Evolutionary conservation across 2,113 vertebrate genomes (phyloP).

Genomic region (Ellobius talpinus): DNA sequence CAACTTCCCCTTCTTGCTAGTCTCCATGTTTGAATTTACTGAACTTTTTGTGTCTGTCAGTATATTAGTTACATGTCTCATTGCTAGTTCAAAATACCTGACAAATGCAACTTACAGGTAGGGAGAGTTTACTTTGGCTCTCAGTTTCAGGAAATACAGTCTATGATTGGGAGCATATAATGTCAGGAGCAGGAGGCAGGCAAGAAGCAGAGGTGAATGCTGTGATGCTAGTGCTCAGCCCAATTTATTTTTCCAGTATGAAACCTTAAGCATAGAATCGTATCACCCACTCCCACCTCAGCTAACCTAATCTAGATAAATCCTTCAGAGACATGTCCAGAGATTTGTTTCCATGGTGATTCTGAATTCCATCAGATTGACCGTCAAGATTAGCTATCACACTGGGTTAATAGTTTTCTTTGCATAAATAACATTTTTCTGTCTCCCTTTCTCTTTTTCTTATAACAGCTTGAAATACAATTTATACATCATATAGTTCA

Average conservation of each 20-base stretch:
- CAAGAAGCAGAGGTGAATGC: neutral
- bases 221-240: neutral
- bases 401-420: slow-evolving; percentile 21
- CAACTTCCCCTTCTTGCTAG: neutral
- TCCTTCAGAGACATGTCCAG: neutral
- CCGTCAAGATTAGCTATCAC: neutral
- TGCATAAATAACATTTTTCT: neutral
- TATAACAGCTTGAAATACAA: neutral
- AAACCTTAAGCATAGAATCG: neutral
- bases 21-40: neutral
- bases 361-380: neutral
- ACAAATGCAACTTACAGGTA: neutral
- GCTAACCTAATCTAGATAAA: neutral
- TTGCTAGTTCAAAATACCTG: neutral
- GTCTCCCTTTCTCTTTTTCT: neutral
- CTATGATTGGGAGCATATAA: neutral
- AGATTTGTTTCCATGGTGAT: neutral
- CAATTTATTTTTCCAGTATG: neutral
- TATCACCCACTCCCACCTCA: neutral
- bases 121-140: neutral
- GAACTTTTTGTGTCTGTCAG: neutral
- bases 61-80: neutral
- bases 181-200: neutral
- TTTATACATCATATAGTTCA: slow-evolving; percentile 11
- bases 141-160: neutral